Conservation (phyloP, 2,888 invertebrate genomes). For the Drosophila limbata region DNA sequence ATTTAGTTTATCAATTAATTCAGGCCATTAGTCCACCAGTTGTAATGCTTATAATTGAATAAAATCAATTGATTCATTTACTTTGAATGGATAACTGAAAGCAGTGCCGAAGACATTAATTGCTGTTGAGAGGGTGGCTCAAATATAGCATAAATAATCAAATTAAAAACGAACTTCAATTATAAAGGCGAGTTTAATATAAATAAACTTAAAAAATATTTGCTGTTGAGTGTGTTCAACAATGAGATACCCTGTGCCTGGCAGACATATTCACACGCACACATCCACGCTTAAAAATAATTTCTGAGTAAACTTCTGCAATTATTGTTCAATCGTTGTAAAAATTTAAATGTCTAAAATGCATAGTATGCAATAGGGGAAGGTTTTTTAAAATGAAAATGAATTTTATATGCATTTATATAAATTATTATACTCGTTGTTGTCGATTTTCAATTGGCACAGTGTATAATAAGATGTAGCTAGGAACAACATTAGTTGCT, state of each 20-base stretch:
- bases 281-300: no score
- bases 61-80: background rate
- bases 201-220: background rate
- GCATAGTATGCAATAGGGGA: no score
- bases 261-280: background rate
- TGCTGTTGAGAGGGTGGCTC: background rate
- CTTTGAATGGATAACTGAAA: background rate
- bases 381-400: background rate
- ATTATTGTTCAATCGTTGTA: no score
- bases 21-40: conserved; percentile 6
- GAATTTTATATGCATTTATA: background rate
- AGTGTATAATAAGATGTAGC: no score
- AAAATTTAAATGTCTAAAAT: no score
- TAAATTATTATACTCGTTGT: background rate
- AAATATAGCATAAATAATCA: conserved; percentile 1
- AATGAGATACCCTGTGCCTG: background rate
- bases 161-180: background rate
- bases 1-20: conserved; percentile 8
- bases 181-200: background rate
- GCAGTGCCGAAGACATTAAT: background rate
- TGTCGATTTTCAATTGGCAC: background rate
- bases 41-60: background rate
- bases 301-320: no score
- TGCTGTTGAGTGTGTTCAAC: background rate
- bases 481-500: no score